These are phyloP conservation scores for Stegana nigrithorax DNA, from an alignment of 2,888 invertebrate genomes.

Conservation along the genomic window DNA sequence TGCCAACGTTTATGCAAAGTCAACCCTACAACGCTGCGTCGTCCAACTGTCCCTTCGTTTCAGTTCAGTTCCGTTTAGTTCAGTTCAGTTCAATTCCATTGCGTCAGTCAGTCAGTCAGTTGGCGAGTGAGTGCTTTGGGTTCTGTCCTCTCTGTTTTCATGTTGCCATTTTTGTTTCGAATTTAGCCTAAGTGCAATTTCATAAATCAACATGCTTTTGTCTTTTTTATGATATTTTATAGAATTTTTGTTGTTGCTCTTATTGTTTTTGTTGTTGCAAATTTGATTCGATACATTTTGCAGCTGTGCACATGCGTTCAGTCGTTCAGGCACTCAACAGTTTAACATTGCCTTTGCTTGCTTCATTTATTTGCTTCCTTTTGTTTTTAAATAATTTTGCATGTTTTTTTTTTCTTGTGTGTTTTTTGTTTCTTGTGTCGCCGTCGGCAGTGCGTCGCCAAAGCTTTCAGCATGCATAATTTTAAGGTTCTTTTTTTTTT, in stretches of 20 bases:
- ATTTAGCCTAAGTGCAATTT: slow-evolving; percentile 55
- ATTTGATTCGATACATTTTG: slow-evolving; percentile 34
- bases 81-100: no score
- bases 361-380: no score
- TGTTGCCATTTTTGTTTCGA: slow-evolving; percentile 16
- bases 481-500: slow-evolving; percentile 34
- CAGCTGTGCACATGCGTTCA: slow-evolving; percentile 60
- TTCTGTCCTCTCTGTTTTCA: neutral
- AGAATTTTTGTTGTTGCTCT: slow-evolving; percentile 1
- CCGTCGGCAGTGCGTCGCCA: slow-evolving; percentile 57
- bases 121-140: neutral
- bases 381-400: no score
- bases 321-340: no score
- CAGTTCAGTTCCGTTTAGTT: no score
- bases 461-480: slow-evolving; percentile 46
- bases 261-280: neutral
- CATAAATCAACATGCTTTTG: slow-evolving; percentile 55
- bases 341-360: no score
- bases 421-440: slow-evolving; percentile 35
- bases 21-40: no score
- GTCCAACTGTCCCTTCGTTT: no score
- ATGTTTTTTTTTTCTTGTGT: slow-evolving; percentile 23
- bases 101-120: no score
- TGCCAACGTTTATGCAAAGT: no score
- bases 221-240: neutral